Base-by-base conservation (phyloP, 2,888 invertebrate species). In the Polydrusus pterygomalis region DNA sequence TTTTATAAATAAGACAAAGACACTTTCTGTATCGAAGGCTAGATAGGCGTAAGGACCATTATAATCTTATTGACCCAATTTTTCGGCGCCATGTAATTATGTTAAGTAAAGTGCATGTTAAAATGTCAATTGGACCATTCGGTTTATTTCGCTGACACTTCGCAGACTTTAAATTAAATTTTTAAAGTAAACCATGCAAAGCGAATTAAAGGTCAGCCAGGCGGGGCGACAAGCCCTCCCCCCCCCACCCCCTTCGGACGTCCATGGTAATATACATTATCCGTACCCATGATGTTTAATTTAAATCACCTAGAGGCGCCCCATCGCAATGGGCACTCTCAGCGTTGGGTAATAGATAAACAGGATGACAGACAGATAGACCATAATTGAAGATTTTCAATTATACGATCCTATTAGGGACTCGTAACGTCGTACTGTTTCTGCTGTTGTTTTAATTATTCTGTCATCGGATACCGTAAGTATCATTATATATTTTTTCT, bases 401-500 rank as follows among this genome's bases (percentile, higher is more conserved):
- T 56, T 30, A 20, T 20, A 34, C 18, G 30, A 47, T 17, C 30
- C 30, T 34, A 56, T 34, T 56, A 13, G 56, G 30, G n/a, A 0
- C 15, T 5, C n/a, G 56, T 30, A 30, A 56, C 5, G 30, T 30
- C n/a, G n/a, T n/a, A n/a, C n/a, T n/a, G n/a, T n/a, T n/a, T n/a
- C n/a, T 56, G 30, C 56, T 56, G 56, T 15, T 56, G 8, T 56
- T 56, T 56, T 56, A 56, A 56, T 56, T 56, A 56, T 56, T 56
- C 56, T 56, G 56, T 34, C 56, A 56, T 30, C n/a, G 1, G 9
- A n/a, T 56, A 56, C 56, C 34, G 34, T 56, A 56, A 25, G 34
- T 34, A 25, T 30, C 13, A 56, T 56, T 56, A 34, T 56, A n/a
- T n/a, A n/a, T n/a, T n/a, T n/a, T n/a, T n/a, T n/a, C n/a, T n/a